Base-by-base conservation (phyloP, 2,113 vertebrate genomes). In the Corythoichthys intestinalis region DNA sequence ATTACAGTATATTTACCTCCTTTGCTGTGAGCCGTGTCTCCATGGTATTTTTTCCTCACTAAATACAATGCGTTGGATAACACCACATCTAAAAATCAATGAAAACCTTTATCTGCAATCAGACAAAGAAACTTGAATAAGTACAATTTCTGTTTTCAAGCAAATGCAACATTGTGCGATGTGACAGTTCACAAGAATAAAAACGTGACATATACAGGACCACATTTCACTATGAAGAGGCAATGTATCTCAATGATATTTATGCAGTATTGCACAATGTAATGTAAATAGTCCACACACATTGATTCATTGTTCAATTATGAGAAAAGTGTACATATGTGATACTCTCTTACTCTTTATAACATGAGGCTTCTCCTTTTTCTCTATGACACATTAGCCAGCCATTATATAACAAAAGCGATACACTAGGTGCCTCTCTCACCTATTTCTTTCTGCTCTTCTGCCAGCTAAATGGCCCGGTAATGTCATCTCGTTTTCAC, bases 401-500 rank as follows among this genome's bases (percentile, higher is more conserved):
- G 77, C 76, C 84, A 86, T 90, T 90, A 88, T 90, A 90, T 86
- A 83, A 86, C 83, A 83, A 86, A 88, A 73, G 76, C 60, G 65
- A 79, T 70, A 78, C 85, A 80, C 78, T 76, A 67, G 1, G 78
- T 67, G 39, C 73, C 83, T 78, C 87, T 78, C 81, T 86, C 78
- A 73, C 81, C 76, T 86, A 80, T 28, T 47, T 66, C 50, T 85
- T 62, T 73, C 82, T 83, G 73, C 84, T 84, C 77, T 57, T 82
- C 79, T 60, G 76, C 76, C 83, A 88, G 82, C 82, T 88, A 87
- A 90, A 88, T 86, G 83, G 79, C 79, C 79, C 74, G 79, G 86
- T 90, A 91, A 90, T 87, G 84, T 88, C 85, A 88, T 86, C 85
- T 66, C 61, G 60, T 83, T 85, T 85, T 85, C 83, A 84, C 78